Evolutionary conservation across 2,113 vertebrate genomes (phyloP).

Genomic region (Hypanus sabinus): DNA sequence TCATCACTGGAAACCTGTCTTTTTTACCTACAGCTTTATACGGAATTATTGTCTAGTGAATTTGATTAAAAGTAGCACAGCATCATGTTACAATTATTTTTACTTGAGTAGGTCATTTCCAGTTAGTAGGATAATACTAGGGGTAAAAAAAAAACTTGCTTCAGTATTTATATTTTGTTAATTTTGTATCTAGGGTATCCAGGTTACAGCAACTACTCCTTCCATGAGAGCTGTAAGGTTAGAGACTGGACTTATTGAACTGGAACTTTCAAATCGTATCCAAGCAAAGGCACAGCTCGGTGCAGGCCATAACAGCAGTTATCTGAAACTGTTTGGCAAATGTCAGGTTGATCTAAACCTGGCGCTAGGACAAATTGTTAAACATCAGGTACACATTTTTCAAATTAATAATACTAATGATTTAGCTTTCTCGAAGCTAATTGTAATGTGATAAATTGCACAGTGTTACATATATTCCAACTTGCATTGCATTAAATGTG

Average conservation of each 20-base stretch:
- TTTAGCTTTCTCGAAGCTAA: no score
- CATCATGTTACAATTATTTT: background rate
- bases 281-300: slow-evolving; percentile 90
- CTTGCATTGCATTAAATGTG: background rate
- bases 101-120: background rate
- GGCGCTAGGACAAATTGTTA: slow-evolving; percentile 93
- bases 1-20: background rate
- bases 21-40: background rate
- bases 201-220: slow-evolving; percentile 94
- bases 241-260: slow-evolving; percentile 91
- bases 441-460: background rate
- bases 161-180: background rate
- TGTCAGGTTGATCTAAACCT: slow-evolving; percentile 95
- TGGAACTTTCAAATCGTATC: slow-evolving; percentile 92
- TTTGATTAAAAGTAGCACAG: background rate
- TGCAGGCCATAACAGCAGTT: slow-evolving; percentile 68
- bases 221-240: slow-evolving; percentile 95
- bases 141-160: background rate
- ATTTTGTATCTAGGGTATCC: slow-evolving; percentile 71
- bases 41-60: background rate
- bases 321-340: slow-evolving; percentile 94
- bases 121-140: no score
- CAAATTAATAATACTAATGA: background rate
- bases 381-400: slow-evolving; percentile 74
- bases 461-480: background rate